Conservation (phyloP, 53 echinoderm and acorn worm species). For the Echinarachnius parma region DNA sequence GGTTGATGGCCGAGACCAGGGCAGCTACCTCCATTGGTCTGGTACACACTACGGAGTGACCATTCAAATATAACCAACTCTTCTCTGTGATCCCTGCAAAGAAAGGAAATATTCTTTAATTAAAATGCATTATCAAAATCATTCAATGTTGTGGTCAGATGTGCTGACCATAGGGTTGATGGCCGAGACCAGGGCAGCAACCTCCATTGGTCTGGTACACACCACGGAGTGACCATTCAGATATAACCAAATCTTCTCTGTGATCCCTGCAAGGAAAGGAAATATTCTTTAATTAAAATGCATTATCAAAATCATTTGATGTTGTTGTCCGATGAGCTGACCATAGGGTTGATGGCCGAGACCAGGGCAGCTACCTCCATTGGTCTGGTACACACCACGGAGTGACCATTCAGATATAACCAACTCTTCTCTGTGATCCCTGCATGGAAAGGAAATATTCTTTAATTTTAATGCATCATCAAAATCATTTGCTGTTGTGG, state of each 20-base stretch:
- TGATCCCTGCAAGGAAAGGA: conserved; percentile 78
- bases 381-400: conserved; percentile 78
- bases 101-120: no score
- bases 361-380: conserved; percentile 96
- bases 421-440: conserved; percentile 96
- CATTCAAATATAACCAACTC: conserved; percentile 96
- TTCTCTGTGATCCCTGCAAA: conserved; percentile 87
- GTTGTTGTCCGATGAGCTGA: conserved; percentile 73
- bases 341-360: conserved; percentile 91
- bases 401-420: conserved; percentile 91
- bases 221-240: conserved; percentile 90
- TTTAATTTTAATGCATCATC: no score
- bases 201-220: conserved; percentile 84
- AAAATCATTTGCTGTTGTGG: no score
- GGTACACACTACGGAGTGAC: conserved; percentile 82
- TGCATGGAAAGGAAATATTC: no score
- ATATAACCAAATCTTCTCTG: conserved; percentile 95
- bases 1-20: conserved; percentile 91
- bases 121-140: no score
- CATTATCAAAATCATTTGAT: no score
- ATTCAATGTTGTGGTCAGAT: conserved; percentile 80
- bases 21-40: conserved; percentile 92
- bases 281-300: no score
- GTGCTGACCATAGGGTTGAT: conserved; percentile 89
- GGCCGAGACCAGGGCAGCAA: conserved; percentile 90